Conservation (phyloP, 2,113 vertebrate genomes). For the Phyllopteryx taeniolatus region DNA sequence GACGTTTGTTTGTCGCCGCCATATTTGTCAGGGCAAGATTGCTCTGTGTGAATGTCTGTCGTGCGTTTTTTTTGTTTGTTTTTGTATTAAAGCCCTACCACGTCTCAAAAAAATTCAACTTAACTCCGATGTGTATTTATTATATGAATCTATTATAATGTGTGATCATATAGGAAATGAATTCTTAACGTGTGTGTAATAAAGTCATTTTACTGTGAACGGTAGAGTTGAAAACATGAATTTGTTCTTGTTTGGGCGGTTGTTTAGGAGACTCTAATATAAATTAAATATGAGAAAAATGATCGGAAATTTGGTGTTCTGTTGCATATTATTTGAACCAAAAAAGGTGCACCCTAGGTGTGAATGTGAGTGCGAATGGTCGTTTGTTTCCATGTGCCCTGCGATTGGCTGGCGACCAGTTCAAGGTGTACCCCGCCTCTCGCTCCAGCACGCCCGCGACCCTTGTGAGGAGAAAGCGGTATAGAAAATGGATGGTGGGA, state of each 20-base stretch:
- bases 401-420: too few relatives aligned
- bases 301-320: neutral
- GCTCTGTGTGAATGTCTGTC: neutral
- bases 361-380: too few relatives aligned
- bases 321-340: neutral
- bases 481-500: too few relatives aligned
- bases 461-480: too few relatives aligned
- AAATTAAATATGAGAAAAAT: neutral
- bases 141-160: neutral
- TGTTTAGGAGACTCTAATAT: neutral
- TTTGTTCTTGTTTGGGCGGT: neutral
- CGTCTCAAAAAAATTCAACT: neutral
- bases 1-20: constrained; percentile 1
- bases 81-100: constrained; percentile 6
- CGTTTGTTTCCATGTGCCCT: too few relatives aligned
- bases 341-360: neutral
- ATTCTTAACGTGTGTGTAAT: neutral
- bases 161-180: neutral
- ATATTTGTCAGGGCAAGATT: constrained; percentile 6
- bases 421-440: too few relatives aligned
- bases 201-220: neutral
- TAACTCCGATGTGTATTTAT: neutral
- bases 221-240: neutral
- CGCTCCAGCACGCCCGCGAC: too few relatives aligned
- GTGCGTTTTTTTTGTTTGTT: neutral